Evolutionary conservation across 2,888 invertebrate species (phyloP), one percentile per base, ranked within the genome.

Genomic region (Ochropleura plecta): DNA sequence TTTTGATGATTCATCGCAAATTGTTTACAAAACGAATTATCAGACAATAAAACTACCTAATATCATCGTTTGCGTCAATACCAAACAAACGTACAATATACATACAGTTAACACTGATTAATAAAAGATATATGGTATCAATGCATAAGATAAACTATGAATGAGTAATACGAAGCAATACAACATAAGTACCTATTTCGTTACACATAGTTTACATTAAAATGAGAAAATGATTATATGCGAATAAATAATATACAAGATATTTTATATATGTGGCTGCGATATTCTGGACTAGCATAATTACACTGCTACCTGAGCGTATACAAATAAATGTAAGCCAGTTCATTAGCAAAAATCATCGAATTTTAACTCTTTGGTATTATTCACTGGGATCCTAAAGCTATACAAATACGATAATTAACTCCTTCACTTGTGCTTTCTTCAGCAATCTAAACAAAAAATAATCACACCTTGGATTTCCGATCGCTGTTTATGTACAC

Each of bases 291-390:
- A 95, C 95, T 95, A 95, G 95, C 92, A 93, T 94, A 92, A 90
- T 91, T 89, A 90, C 89, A 90, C 89, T 90, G 88, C 92, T 90
- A 91, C 87, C 86, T 90, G 89, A 91, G 90, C 90, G 86, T 86
- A 89, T 88, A 89, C 88, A 88, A 88, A 90, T 79, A 89, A 90
- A 90, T 88, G 88, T 91, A 91, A 90, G 90, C 90, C 90, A 89
- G 88, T 87, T 82, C 82, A 83, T 88, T 88, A 91, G 91, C 90
- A 89, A 89, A 86, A 88, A 83, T 74, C 73, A 88, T 87, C 83
- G 87, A 88, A 89, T 93, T 92, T 91, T 85, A 88, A 91, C 87
- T 95, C 96, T 96, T 96, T 96, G 96, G 96, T 96, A 93, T 93
- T 90, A 91, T 93, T 95, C 89, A 95, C 94, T 94, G 94, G 93